phyloP scores from a whole-genome alignment of 2,888 invertebrate species.

The Synergus itoensis region DNA sequence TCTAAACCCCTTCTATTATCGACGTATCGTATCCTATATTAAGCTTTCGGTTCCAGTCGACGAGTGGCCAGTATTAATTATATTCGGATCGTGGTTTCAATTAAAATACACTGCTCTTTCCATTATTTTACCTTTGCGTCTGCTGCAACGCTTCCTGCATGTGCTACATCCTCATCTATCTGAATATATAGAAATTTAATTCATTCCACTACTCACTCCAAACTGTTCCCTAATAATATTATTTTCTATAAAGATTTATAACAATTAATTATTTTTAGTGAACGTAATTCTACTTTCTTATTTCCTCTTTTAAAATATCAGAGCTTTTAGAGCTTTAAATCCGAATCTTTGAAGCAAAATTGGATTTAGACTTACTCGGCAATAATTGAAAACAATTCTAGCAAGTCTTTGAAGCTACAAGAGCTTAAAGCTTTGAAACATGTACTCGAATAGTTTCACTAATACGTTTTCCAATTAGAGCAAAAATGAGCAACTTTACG shows the following conservation, averaged over 20 bases:
- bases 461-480: background rate
- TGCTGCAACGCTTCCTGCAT: slow-evolving; percentile 13
- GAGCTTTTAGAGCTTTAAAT: background rate
- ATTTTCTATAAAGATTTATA: slow-evolving; percentile 10
- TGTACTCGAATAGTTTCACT: background rate
- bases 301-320: background rate
- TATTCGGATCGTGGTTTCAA: slow-evolving; percentile 19
- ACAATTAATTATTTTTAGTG: no score
- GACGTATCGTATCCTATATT: slow-evolving; percentile 20
- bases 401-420: slow-evolving; percentile 25
- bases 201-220: background rate
- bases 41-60: slow-evolving; percentile 8
- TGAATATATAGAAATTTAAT: slow-evolving; percentile 11
- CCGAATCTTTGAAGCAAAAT: background rate
- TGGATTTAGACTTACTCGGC: background rate
- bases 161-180: background rate
- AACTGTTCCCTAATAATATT: slow-evolving; percentile 16
- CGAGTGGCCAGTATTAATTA: slow-evolving; percentile 24
- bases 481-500: background rate
- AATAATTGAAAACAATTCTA: no score
- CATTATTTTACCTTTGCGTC: slow-evolving; percentile 2
- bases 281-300: background rate
- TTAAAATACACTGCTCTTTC: slow-evolving; percentile 12
- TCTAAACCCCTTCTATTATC: background rate
- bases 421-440: slow-evolving; percentile 43